Percentiles rank a stretch among this genome's conserved stretches.
Conservation (phyloP, 2,113 vertebrate genomes). For the Brienomyrus brachyistius region DNA sequence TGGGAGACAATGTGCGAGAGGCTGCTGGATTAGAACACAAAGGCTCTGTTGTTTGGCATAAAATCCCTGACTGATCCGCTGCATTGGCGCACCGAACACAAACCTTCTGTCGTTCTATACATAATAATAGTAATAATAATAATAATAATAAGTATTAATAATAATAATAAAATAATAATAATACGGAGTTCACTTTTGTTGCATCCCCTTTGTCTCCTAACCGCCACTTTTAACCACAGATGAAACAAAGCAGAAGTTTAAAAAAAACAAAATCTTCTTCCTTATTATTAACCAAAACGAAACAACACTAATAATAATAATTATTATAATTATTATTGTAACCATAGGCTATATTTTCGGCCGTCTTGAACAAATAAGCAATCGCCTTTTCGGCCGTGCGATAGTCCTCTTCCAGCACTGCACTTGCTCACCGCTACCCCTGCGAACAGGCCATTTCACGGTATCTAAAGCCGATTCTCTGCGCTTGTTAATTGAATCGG, state of each 20-base stretch:
- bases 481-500: conserved; percentile 70
- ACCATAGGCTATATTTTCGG: not conserved
- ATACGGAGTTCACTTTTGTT: not conserved
- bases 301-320: not conserved
- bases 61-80: conserved; percentile 60
- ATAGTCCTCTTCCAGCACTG: not conserved
- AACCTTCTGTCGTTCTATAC: conserved; percentile 32
- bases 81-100: conserved; percentile 41
- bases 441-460: conserved; percentile 48
- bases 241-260: not conserved
- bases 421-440: conserved; percentile 23
- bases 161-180: not conserved
- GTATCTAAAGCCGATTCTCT: conserved; percentile 68
- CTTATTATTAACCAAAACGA: not conserved
- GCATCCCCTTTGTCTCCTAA: not conserved
- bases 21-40: conserved; percentile 64
- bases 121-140: conserved; percentile 29
- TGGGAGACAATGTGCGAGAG: conserved; percentile 23
- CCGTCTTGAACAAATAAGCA: not conserved
- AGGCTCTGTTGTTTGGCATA: conserved; percentile 56
- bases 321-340: not conserved
- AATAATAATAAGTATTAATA: not conserved
- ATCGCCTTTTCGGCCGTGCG: not conserved
- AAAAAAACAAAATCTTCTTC: not conserved
- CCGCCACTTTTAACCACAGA: not conserved